Evolutionary conservation across 2,797 vertebrate genomes (phyloP).

Genomic region (Oryzias dopingdopingensis): DNA sequence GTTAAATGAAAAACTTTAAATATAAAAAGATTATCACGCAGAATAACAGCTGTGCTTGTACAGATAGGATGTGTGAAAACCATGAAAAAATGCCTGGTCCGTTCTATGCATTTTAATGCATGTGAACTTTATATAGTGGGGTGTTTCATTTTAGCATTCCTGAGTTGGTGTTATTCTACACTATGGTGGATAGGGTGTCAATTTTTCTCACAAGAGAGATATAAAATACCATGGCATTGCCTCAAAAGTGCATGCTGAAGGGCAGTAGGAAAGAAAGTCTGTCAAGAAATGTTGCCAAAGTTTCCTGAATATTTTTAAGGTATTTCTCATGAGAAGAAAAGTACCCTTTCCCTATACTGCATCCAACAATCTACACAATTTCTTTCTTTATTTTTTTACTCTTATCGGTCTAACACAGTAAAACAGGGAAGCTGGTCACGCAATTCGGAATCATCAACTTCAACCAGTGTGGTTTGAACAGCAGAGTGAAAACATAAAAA

Average conservation of each 20-base stretch:
- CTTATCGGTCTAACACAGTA: slow-evolving; percentile 3
- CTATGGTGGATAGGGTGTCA: slow-evolving; percentile 29
- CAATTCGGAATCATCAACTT: slow-evolving; percentile 15
- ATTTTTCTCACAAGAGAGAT: slow-evolving; percentile 43
- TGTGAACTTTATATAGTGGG: slow-evolving; percentile 23
- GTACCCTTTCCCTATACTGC: slow-evolving; percentile 8
- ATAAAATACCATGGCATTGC: slow-evolving; percentile 43
- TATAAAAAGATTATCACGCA: slow-evolving; percentile 39
- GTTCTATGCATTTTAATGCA: slow-evolving; percentile 58
- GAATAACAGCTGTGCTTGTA: slow-evolving; percentile 13
- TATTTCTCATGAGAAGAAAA: slow-evolving; percentile 6
- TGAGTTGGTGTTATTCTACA: slow-evolving; percentile 34
- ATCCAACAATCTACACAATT: neutral
- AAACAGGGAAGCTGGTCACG: slow-evolving; percentile 6
- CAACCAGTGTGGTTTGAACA: slow-evolving; percentile 15
- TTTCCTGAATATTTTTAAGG: slow-evolving; percentile 25
- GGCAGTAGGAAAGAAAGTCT: slow-evolving; percentile 35
- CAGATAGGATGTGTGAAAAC: slow-evolving; percentile 37
- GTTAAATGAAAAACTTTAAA: slow-evolving; percentile 32
- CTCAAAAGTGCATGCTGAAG: slow-evolving; percentile 36
- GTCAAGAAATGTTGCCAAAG: slow-evolving; percentile 32
- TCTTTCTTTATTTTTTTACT: neutral
- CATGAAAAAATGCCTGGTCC: slow-evolving; percentile 22
- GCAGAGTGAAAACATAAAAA: slow-evolving; percentile 5
- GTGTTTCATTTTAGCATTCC: slow-evolving; percentile 32